Percentiles rank a stretch among this genome's conserved stretches.
These are phyloP conservation scores for Montipora foliosa DNA, from an alignment of 64 coral and sea anemone genomes.

Conservation along the genomic window DNA sequence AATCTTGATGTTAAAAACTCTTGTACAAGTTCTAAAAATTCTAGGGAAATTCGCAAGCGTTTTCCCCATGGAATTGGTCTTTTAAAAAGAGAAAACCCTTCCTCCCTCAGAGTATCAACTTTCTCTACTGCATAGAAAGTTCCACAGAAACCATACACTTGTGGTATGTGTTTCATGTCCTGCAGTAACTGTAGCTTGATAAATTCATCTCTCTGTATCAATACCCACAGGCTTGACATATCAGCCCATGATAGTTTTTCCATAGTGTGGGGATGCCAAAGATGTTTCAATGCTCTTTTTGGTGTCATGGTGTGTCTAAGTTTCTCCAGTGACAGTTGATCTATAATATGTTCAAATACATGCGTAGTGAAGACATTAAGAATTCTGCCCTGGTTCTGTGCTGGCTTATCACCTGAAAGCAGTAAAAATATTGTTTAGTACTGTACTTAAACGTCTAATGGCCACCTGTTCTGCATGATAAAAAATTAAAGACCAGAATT, in stretches of 20 bases:
- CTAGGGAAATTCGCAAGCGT: conserved; percentile 57
- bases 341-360: conserved; percentile 67
- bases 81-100: conserved; percentile 40
- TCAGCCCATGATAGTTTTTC: conserved; percentile 69
- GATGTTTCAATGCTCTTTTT: neutral
- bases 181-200: conserved; percentile 81
- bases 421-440: neutral
- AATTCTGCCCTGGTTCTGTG: neutral
- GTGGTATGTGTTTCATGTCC: conserved; percentile 86
- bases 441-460: neutral
- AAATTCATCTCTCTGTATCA: conserved; percentile 91
- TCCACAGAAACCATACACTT: conserved; percentile 93
- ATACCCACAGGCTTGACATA: conserved; percentile 83
- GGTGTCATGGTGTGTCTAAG: conserved; percentile 2
- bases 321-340: conserved; percentile 58
- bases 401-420: neutral
- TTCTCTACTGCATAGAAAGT: conserved; percentile 92
- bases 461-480: no score
- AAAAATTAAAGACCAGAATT: no score
- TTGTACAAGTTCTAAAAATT: conserved; percentile 71
- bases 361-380: conserved; percentile 13
- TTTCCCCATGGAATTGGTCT: conserved; percentile 73
- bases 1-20: conserved; percentile 66
- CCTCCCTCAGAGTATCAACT: conserved; percentile 67
- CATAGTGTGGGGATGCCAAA: conserved; percentile 70